These are phyloP conservation scores for Chrysina gloriosa DNA, from an alignment of 2,888 invertebrate species.

Conservation along the genomic window DNA sequence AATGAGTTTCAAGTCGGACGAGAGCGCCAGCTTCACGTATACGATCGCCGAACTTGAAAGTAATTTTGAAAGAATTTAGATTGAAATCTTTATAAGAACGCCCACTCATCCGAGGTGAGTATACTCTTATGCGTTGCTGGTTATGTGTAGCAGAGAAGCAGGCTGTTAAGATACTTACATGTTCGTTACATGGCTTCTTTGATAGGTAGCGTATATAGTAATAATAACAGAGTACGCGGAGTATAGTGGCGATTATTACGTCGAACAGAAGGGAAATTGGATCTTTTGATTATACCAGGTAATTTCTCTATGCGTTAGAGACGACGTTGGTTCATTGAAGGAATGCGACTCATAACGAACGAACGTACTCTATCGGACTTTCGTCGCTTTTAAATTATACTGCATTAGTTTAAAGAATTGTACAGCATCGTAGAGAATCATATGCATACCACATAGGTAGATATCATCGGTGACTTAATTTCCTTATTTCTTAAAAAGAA, in stretches of 20 bases:
- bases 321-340: too few species aligned
- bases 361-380: too few species aligned
- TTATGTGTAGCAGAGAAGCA: not conserved
- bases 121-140: slow-evolving; percentile 3
- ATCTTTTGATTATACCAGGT: not conserved
- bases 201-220: not conserved
- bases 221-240: not conserved
- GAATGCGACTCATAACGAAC: too few species aligned
- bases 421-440: too few species aligned
- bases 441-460: too few species aligned
- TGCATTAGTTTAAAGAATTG: too few species aligned
- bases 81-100: slow-evolving; percentile 57
- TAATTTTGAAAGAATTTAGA: slow-evolving; percentile 58
- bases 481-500: too few species aligned
- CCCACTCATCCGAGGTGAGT: slow-evolving; percentile 54
- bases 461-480: too few species aligned
- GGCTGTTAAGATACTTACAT: not conserved
- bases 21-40: not conserved
- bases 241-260: slow-evolving; percentile 4
- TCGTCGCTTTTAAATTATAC: too few species aligned
- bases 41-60: slow-evolving; percentile 51
- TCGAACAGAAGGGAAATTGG: slow-evolving; percentile 8
- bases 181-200: not conserved
- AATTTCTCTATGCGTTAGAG: not conserved
- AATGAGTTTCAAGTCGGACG: slow-evolving; percentile 49